Conservation (phyloP, 2,888 invertebrate species). For the Pyrrhopygopsis socrates region DNA sequence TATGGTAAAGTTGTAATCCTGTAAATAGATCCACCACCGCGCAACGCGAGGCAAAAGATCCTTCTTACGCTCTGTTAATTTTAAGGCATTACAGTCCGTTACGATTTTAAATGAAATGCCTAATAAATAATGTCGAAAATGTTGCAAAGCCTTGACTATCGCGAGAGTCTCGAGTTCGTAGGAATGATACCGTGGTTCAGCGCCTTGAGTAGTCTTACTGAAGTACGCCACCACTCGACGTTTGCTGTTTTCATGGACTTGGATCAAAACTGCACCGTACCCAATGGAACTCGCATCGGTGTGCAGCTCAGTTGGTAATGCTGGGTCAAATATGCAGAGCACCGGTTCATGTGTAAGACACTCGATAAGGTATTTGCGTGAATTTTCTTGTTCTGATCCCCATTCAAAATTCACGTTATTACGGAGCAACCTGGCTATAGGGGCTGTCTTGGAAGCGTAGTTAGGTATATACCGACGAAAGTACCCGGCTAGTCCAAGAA, state of each 20-base stretch:
- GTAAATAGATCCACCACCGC: no score
- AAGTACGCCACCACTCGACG: conserved; percentile 45
- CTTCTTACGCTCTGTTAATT: conserved; percentile 80
- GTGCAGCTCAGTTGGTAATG: conserved; percentile 1
- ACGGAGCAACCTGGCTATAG: neutral
- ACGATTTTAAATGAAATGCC: neutral
- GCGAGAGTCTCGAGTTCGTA: conserved; percentile 65
- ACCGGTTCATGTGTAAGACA: neutral
- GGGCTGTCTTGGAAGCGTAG: neutral
- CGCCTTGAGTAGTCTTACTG: conserved; percentile 63
- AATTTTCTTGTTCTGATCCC: neutral
- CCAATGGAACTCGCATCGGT: conserved; percentile 54
- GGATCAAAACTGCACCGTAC: neutral
- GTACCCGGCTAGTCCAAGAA: conserved; percentile 13
- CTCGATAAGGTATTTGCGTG: neutral
- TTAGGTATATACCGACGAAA: conserved; percentile 58
- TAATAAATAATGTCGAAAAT: neutral
- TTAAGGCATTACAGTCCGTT: conserved; percentile 87
- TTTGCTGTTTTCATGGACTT: neutral
- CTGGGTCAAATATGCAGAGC: neutral
- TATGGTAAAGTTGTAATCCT: conserved; percentile 70
- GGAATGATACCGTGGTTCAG: conserved; percentile 59
- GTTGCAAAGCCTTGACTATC: neutral
- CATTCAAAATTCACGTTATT: neutral
- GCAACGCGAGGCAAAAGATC: conserved; percentile 85